A percentile compares a stretch with the other conserved stretches of the same genome.
These are phyloP conservation scores for Diabrotica undecimpunctata DNA, from an alignment of 1,140 invertebrate species.

Conservation along the genomic window DNA sequence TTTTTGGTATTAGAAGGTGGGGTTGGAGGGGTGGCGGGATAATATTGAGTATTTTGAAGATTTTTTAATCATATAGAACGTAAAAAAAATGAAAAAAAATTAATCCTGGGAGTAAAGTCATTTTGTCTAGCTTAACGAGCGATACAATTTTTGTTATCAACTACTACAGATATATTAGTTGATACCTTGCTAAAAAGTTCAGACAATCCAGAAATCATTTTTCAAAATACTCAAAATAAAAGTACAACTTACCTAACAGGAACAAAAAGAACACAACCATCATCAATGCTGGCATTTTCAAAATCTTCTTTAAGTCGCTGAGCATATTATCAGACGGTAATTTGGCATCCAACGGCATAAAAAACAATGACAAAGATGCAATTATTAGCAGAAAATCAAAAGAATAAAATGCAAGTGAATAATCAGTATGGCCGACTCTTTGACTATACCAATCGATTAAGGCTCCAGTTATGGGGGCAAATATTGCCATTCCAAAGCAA, in stretches of 20 bases:
- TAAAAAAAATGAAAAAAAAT: too few species aligned
- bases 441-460: constrained; percentile 66
- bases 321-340: constrained; percentile 69
- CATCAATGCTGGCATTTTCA: constrained; percentile 70
- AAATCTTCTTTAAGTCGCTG: constrained; percentile 64
- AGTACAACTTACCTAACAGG: constrained; percentile 50
- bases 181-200: too few species aligned
- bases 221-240: too few species aligned
- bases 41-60: too few species aligned
- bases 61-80: too few species aligned
- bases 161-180: too few species aligned
- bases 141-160: too few species aligned
- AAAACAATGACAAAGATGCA: constrained; percentile 63
- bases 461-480: constrained; percentile 74
- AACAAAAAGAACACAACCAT: constrained; percentile 75
- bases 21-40: too few species aligned
- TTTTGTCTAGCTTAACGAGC: too few species aligned
- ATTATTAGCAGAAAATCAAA: constrained; percentile 67
- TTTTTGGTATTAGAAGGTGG: too few species aligned
- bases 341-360: constrained; percentile 70
- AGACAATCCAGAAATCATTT: too few species aligned
- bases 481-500: constrained; percentile 74
- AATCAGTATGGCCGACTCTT: constrained; percentile 68
- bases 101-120: too few species aligned
- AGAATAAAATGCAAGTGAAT: constrained; percentile 73